Base-by-base conservation (phyloP, 2,113 vertebrate genomes). In the Platycercus adscitus region DNA sequence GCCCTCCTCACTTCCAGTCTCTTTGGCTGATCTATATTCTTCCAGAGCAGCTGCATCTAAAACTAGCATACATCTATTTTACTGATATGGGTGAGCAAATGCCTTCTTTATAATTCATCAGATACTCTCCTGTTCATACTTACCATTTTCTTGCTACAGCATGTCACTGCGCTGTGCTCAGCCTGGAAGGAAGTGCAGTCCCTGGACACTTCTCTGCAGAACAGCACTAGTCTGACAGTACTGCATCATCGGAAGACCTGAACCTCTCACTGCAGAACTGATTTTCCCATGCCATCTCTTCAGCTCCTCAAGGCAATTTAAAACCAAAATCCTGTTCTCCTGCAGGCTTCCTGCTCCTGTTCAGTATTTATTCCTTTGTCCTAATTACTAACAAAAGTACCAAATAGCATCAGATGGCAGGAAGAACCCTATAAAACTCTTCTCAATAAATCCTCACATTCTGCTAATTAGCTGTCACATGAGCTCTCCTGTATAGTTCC, bases 311-410 rank as follows among this genome's bases (percentile, higher is more conserved):
- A 69, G 35, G 39, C 61, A 71, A 33, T 65, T 93, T 89, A 58
- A 82, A 94, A 76, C 3, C 78, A 88, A 63, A 93, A 21, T 11
- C 33, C 15, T 65, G 49, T 55, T 24, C 85, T 71, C 70, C 63
- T 80, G 35, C 66, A 93, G 43, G 18, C 39, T 86, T 93, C 46
- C 92, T 88, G 58, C 24, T 91, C n/a, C 88, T 88, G 58, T 68
- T 87, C 69, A 46, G 84, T 60, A 41, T 60, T 76, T 89, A 91
- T 82, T 89, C 44, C 17, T 65, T 91, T 61, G 35, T 69, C 26
- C 6, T 61, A 80, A 91, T 37, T 78, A 43, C 31, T 73, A 83
- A 65, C 61, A 82, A 91, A 91, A 85, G 61, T 31, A 66, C 17
- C 41, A 71, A 95, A 70, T 35, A 17, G 20, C 20, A 71, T 33